Evolutionary conservation across 2,888 invertebrate species (phyloP).

Genomic region (Dynastes hyllus): DNA sequence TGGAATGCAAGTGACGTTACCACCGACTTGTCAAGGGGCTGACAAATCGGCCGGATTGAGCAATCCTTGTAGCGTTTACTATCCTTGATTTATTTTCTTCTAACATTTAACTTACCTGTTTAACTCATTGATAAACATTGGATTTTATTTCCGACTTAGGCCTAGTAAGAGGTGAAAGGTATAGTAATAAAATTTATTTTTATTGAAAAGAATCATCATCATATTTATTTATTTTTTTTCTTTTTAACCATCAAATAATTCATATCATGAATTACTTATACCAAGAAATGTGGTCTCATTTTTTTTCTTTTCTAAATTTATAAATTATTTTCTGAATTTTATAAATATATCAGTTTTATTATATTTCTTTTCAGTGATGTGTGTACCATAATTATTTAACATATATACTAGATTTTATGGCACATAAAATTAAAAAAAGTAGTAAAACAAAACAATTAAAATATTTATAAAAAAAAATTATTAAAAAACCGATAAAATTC

Average conservation of each 20-base stretch:
- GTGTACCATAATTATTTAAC: constrained; percentile 39
- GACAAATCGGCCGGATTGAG: too few species aligned
- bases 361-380: constrained; percentile 25
- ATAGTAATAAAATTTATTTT: constrained; percentile 20
- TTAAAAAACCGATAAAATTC: constrained; percentile 45
- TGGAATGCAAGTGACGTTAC: too few species aligned
- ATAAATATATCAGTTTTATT: constrained; percentile 13
- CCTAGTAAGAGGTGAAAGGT: not conserved
- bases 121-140: too few species aligned
- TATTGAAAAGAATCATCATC: constrained; percentile 33
- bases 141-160: not conserved
- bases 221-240: constrained; percentile 30
- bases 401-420: constrained; percentile 49
- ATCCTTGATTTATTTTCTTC: too few species aligned
- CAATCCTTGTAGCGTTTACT: too few species aligned
- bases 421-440: constrained; percentile 48
- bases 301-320: not conserved
- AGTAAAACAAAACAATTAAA: constrained; percentile 36
- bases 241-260: constrained; percentile 26
- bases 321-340: constrained; percentile 14
- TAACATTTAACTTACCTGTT: too few species aligned
- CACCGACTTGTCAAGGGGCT: too few species aligned
- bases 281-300: not conserved
- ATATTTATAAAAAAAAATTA: constrained; percentile 11
- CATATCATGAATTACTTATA: constrained; percentile 21